Conservation (phyloP, 2,888 invertebrate genomes). For the Deroplatys truncata region DNA sequence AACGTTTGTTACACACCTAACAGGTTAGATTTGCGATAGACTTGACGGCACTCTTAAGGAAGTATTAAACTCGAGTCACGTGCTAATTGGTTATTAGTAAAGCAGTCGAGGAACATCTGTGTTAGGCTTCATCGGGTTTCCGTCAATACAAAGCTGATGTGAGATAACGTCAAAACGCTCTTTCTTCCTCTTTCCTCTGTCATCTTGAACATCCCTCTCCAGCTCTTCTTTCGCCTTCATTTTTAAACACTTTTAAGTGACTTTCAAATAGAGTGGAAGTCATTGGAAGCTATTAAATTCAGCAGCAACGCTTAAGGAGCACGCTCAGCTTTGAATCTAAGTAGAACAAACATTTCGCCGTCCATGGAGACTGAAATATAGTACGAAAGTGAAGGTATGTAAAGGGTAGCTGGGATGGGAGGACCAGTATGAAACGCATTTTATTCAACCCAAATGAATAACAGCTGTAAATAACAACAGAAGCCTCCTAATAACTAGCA, state of each 20-base stretch:
- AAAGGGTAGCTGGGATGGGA: no score
- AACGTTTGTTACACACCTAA: no score
- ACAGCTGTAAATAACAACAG: no score
- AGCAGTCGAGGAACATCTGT: background rate
- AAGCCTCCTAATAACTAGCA: no score
- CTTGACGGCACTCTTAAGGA: background rate
- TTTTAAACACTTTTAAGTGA: background rate
- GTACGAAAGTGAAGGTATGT: no score
- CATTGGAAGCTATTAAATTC: background rate
- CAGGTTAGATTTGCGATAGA: background rate
- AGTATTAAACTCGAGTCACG: background rate
- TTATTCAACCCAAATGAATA: no score
- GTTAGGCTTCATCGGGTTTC: background rate
- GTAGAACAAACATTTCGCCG: no score
- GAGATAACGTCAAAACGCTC: background rate
- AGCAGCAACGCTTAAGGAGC: background rate
- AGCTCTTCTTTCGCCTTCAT: background rate
- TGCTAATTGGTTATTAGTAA: background rate
- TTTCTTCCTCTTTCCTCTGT: background rate
- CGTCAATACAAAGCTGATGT: background rate
- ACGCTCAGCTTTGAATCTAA: background rate
- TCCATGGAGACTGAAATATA: no score
- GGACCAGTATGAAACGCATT: no score
- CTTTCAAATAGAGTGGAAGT: background rate
- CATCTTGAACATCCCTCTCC: background rate